These are phyloP conservation scores for Protophormia terraenovae DNA, from an alignment of 2,888 invertebrate genomes.

Conservation along the genomic window DNA sequence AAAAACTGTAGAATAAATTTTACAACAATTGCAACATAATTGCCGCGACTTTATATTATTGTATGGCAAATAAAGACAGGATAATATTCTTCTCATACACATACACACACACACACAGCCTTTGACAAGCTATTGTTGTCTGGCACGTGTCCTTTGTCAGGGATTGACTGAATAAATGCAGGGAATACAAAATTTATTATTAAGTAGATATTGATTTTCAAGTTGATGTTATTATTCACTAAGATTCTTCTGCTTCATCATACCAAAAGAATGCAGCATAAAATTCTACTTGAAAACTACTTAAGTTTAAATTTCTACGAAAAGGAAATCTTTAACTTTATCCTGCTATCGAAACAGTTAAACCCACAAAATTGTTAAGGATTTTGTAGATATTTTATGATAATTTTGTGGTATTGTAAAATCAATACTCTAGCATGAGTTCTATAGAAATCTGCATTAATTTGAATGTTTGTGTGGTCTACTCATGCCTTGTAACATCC, in stretches of 20 bases:
- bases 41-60: slow-evolving; percentile 38
- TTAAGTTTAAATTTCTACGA: slow-evolving; percentile 24
- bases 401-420: slow-evolving; percentile 57
- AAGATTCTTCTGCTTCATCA: not conserved
- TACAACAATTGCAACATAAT: slow-evolving; percentile 61
- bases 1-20: not conserved
- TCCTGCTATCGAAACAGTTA: not conserved
- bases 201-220: slow-evolving; percentile 54
- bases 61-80: not conserved
- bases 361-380: not conserved
- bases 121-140: slow-evolving; percentile 51
- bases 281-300: slow-evolving; percentile 42
- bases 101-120: not conserved
- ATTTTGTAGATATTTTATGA: slow-evolving; percentile 43
- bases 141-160: slow-evolving; percentile 62
- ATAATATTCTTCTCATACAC: not conserved
- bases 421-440: slow-evolving; percentile 19
- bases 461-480: not conserved
- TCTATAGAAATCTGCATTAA: not conserved
- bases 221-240: slow-evolving; percentile 52
- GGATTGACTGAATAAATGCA: not conserved
- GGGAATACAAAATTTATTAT: slow-evolving; percentile 20
- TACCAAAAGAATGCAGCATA: slow-evolving; percentile 18
- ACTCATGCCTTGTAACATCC: not conserved
- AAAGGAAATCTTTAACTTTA: not conserved